A percentile compares a stretch with the other conserved stretches of the same genome.
These are phyloP conservation scores for Aphidius ervi DNA, from an alignment of 1,140 invertebrate species.

Conservation along the genomic window DNA sequence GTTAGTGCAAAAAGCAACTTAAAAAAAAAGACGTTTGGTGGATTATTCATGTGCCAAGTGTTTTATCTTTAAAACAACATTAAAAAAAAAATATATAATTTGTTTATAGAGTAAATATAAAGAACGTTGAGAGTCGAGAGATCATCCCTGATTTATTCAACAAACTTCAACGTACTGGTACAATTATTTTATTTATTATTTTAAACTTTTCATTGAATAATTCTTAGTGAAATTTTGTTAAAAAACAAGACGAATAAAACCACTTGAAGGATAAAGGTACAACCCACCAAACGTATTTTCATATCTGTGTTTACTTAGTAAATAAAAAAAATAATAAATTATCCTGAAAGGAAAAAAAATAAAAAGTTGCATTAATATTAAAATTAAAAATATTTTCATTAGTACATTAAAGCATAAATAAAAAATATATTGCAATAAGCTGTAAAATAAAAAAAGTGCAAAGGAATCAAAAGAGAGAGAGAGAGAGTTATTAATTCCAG, in stretches of 20 bases:
- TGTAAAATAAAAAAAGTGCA: constrained; percentile 17
- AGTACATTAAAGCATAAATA: constrained; percentile 5
- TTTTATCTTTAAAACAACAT: too few species aligned
- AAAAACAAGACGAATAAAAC: constrained; percentile 4
- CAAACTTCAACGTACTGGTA: constrained; percentile 44
- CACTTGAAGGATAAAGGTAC: not conserved
- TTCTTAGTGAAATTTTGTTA: not conserved
- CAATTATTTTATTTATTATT: constrained; percentile 20
- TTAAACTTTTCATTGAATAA: not conserved
- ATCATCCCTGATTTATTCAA: not conserved
- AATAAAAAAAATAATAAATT: constrained; percentile 22
- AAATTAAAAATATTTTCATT: not conserved
- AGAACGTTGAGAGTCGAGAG: constrained; percentile 5
- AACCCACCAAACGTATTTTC: constrained; percentile 50
- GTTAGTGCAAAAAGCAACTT: constrained; percentile 50
- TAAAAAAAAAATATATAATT: not conserved
- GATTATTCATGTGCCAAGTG: constrained; percentile 23
- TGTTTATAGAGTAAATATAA: not conserved
- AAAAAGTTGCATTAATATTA: constrained; percentile 17
- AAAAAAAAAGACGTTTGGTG: constrained; percentile 45
- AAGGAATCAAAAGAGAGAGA: constrained; percentile 27
- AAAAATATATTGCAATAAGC: constrained; percentile 5
- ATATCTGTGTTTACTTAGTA: constrained; percentile 22
- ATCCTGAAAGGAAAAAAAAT: constrained; percentile 44
- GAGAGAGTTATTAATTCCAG: not conserved